Conservation (phyloP, 2,113 vertebrate species). For the Rhegmatorhina hoffmannsi region DNA sequence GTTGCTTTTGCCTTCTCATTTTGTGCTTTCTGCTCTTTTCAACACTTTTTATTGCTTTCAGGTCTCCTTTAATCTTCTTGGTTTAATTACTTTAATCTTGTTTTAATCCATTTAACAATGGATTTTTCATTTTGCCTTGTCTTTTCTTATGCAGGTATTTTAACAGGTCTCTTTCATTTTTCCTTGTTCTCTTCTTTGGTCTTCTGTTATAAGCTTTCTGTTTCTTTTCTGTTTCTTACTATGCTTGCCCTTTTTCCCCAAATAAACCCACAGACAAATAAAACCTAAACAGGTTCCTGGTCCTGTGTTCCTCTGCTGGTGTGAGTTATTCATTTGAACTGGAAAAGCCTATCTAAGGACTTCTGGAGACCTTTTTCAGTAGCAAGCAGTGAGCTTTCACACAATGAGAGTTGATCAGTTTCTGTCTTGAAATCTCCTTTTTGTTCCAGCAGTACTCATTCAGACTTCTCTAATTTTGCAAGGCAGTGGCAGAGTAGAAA, state of each 20-base stretch:
- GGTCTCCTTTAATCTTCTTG: background rate
- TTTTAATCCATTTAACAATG: background rate
- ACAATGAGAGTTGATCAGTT: background rate
- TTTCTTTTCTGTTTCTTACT: background rate
- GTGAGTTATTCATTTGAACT: background rate
- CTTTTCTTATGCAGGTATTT: background rate
- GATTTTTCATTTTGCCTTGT: background rate
- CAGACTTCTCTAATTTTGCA: background rate
- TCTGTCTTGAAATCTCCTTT: background rate
- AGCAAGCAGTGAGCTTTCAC: background rate
- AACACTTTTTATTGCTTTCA: background rate
- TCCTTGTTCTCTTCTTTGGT: background rate
- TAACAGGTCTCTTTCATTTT: background rate
- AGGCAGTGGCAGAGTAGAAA: background rate
- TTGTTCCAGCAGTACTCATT: background rate
- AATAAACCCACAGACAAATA: background rate
- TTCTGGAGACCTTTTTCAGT: background rate
- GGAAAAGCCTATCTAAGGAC: background rate
- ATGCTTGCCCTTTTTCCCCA: background rate
- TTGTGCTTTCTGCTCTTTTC: background rate
- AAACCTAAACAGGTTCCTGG: background rate
- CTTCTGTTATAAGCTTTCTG: background rate
- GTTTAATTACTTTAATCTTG: background rate
- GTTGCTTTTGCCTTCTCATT: background rate
- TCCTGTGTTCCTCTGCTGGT: background rate